phyloP scores from a whole-genome alignment of 2,113 vertebrate genomes.

The Eira barbara region DNA sequence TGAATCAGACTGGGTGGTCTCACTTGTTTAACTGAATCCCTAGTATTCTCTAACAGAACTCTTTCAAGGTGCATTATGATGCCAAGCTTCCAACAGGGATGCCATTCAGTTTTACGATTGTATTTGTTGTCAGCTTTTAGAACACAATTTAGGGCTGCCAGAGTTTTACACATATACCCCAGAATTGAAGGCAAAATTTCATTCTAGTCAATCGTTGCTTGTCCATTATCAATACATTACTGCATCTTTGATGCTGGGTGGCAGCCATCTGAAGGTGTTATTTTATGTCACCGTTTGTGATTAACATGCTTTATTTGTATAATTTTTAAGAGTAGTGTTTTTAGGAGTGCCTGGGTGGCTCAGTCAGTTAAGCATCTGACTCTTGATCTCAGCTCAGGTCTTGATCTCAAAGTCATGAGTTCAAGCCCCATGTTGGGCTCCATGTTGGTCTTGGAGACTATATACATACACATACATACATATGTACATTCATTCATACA shows the following conservation, averaged over 20 bases:
- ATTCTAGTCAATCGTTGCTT: accelerated
- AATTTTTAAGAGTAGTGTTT: background rate
- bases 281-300: background rate
- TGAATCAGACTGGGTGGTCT: background rate
- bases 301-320: background rate
- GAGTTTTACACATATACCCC: no score
- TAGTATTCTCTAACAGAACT: no score
- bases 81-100: background rate
- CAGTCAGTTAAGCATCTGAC: background rate
- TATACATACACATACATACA: no score
- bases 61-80: background rate
- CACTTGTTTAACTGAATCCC: no score
- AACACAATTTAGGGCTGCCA: background rate
- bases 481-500: no score
- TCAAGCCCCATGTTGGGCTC: background rate
- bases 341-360: background rate
- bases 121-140: background rate
- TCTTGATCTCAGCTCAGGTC: background rate
- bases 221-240: background rate
- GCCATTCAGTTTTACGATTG: background rate
- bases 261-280: background rate
- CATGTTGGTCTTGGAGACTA: background rate
- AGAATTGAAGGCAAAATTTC: background rate
- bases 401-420: background rate
- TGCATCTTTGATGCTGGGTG: background rate